phyloP scores from a whole-genome alignment of 2,113 vertebrate genomes.

The Phyllostomus discolor region DNA sequence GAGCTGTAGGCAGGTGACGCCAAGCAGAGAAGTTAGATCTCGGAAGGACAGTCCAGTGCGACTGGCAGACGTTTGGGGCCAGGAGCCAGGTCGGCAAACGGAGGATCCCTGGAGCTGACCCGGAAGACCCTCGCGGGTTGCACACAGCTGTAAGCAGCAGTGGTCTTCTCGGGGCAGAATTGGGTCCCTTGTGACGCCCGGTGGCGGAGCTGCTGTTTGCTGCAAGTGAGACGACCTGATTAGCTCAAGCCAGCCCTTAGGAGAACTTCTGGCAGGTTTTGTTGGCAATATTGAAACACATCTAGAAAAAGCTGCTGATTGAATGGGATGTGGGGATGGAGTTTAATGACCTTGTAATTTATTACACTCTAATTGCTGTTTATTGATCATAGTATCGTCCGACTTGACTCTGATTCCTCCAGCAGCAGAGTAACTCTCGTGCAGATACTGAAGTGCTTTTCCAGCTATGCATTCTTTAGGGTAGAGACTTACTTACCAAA shows the following conservation, averaged over 20 bases:
- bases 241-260: background rate
- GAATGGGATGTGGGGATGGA: constrained; percentile 16
- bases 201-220: constrained; percentile 5
- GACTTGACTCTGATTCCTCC: constrained; percentile 47
- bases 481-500: constrained; percentile 69
- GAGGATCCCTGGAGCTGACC: constrained; percentile 21
- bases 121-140: background rate
- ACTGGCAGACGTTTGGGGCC: background rate
- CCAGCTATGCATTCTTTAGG: constrained; percentile 69
- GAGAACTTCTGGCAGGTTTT: constrained; percentile 29
- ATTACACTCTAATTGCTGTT: constrained; percentile 70
- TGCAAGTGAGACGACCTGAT: constrained; percentile 36
- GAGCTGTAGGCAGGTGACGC: constrained; percentile 17
- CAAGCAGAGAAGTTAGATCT: constrained; percentile 29
- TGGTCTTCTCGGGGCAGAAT: background rate
- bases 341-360: constrained; percentile 70
- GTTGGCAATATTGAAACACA: background rate
- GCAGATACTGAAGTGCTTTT: constrained; percentile 69
- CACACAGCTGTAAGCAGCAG: constrained; percentile 43
- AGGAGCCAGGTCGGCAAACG: constrained; percentile 5
- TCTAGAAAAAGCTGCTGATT: constrained; percentile 39
- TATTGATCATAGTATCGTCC: constrained; percentile 59
- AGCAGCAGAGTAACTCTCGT: constrained; percentile 67
- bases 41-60: constrained; percentile 27
- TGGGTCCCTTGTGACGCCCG: background rate